Evolutionary conservation across 2,888 invertebrate species (phyloP).

Genomic region (Tanypteryx hageni): DNA sequence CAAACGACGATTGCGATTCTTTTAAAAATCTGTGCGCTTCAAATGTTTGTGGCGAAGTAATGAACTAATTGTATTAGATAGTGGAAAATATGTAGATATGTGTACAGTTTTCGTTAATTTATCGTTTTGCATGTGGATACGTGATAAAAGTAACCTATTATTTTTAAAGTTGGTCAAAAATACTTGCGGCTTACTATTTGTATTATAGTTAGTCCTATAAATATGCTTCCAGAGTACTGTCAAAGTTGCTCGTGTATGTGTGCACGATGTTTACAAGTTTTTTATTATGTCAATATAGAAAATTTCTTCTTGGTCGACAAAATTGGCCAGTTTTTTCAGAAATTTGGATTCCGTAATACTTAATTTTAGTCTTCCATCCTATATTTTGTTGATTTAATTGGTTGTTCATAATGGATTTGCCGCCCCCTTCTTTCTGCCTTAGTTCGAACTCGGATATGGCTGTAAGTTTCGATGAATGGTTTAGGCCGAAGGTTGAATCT

Average conservation of each 20-base stretch:
- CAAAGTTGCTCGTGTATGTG: neutral
- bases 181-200: neutral
- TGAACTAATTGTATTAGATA: conserved; percentile 30
- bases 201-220: neutral
- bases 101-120: conserved; percentile 1
- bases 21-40: conserved; percentile 24
- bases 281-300: neutral
- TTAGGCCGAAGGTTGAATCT: conserved; percentile 72
- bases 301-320: neutral
- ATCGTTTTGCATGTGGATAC: neutral
- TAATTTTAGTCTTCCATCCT: neutral
- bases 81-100: conserved; percentile 39
- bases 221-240: conserved; percentile 38
- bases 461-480: conserved; percentile 73
- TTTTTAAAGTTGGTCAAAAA: neutral
- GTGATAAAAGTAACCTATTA: neutral
- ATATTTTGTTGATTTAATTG: neutral
- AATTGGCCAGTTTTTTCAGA: neutral
- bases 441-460: conserved; percentile 50
- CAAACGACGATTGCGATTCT: neutral
- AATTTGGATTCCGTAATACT: neutral
- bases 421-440: conserved; percentile 41
- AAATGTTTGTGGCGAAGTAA: neutral
- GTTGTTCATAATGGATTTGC: conserved; percentile 44
- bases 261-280: conserved; percentile 59